Percentiles rank a stretch among this genome's conserved stretches.
Conservation (phyloP, 2,888 invertebrate species). For the Subacronicta megacephala region DNA sequence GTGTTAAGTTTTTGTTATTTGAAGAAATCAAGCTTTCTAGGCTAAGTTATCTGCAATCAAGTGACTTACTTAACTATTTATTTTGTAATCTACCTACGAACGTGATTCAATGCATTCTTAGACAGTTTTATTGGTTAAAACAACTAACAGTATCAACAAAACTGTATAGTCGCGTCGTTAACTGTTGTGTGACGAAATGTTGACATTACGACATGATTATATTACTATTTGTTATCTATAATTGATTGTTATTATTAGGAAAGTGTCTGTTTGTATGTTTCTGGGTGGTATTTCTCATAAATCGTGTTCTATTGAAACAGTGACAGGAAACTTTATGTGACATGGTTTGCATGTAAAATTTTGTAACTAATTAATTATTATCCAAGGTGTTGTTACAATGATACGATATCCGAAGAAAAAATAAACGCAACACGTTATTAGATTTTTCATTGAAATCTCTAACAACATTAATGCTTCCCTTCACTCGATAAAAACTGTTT, state of each 20-base stretch:
- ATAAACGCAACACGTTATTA: no score
- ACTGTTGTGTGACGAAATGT: conserved; percentile 14
- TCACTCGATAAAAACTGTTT: no score
- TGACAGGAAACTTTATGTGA: not conserved
- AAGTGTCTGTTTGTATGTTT: conserved; percentile 10
- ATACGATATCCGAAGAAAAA: no score
- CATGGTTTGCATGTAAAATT: not conserved
- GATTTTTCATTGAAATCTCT: no score
- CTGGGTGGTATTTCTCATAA: conserved; percentile 1
- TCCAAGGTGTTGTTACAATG: no score
- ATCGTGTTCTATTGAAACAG: conserved; percentile 4
- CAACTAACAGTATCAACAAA: conserved; percentile 5
- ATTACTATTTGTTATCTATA: conserved; percentile 19
- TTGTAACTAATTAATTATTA: no score
- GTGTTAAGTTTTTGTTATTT: no score
- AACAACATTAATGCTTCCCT: no score
- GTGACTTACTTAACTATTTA: conserved; percentile 5
- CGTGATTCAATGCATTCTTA: conserved; percentile 27
- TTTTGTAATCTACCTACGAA: conserved; percentile 31
- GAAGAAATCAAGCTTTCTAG: no score
- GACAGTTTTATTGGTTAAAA: conserved; percentile 20
- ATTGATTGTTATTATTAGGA: conserved; percentile 13
- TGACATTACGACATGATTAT: conserved; percentile 22
- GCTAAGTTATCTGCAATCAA: not conserved
- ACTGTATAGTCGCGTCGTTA: conserved; percentile 2